Conservation (phyloP, 2,797 vertebrate genomes). For the Tapera naevia region DNA sequence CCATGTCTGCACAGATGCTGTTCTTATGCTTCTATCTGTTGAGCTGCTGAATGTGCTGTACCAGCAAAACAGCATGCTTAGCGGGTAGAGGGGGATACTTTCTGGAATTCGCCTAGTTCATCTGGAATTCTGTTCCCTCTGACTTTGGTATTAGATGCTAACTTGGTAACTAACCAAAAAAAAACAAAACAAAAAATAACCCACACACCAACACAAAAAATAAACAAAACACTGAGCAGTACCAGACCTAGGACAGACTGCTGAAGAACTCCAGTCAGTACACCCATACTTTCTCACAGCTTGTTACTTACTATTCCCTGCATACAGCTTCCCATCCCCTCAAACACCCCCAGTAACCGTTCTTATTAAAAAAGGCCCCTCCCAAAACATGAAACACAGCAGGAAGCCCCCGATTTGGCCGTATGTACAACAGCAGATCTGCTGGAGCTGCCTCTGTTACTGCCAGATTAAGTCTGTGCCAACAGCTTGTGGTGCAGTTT, state of each 20-base stretch:
- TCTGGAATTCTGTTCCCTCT: not conserved
- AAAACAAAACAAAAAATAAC: no score
- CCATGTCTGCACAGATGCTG: accelerated
- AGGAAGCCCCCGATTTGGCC: not conserved
- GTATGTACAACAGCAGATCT: not conserved
- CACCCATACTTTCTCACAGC: accelerated
- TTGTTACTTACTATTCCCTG: not conserved
- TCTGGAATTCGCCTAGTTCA: not conserved
- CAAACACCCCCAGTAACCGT: not conserved
- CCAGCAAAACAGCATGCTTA: not conserved
- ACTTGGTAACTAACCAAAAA: not conserved
- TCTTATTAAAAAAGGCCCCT: not conserved
- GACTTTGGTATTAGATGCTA: not conserved
- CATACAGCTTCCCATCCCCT: not conserved
- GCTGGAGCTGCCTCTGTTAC: not conserved
- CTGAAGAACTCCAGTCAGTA: not conserved
- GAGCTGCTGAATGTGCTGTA: not conserved
- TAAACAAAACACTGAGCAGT: not conserved
- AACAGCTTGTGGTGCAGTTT: not conserved
- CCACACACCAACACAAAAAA: no score
- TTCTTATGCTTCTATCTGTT: not conserved
- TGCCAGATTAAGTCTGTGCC: not conserved
- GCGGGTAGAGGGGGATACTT: no score
- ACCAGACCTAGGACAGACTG: not conserved
- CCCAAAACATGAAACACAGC: not conserved